A percentile compares a stretch with the other conserved stretches of the same genome.
phyloP scores from a whole-genome alignment of 2,888 invertebrate species.

The Sinelater perroti region DNA sequence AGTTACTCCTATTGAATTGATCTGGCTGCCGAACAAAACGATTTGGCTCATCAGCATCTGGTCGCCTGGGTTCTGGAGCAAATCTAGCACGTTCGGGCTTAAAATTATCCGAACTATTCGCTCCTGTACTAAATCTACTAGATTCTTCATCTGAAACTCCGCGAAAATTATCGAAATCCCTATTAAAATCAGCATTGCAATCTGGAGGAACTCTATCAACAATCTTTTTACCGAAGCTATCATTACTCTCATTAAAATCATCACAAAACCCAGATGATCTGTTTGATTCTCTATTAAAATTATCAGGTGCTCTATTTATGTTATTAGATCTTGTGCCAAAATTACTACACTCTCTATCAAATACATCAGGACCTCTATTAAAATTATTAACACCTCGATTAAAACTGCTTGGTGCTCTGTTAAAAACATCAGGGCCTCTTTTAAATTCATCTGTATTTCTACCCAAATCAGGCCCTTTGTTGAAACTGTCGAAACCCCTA shows the following conservation, averaged over 20 bases:
- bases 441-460: conserved; percentile 16
- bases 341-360: conserved; percentile 26
- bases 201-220: too few species aligned
- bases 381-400: conserved; percentile 28
- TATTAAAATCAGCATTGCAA: conserved; percentile 13
- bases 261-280: too few species aligned
- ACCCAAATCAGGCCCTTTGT: conserved; percentile 18
- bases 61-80: conserved; percentile 20
- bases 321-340: conserved; percentile 21
- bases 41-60: conserved; percentile 27
- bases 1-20: conserved; percentile 27
- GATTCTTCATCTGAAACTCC: conserved; percentile 17
- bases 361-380: conserved; percentile 30
- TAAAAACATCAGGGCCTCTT: conserved; percentile 16
- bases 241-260: not conserved
- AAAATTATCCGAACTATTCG: not conserved
- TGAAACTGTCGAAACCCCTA: conserved; percentile 29
- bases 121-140: not conserved
- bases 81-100: not conserved
- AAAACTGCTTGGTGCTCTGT: conserved; percentile 7
- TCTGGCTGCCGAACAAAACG: conserved; percentile 7
- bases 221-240: conserved; percentile 4
- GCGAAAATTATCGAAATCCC: conserved; percentile 22
- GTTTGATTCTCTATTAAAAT: conserved; percentile 31
- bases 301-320: conserved; percentile 13